These are phyloP conservation scores for Orthosia incerta DNA, from an alignment of 2,888 invertebrate species.

Conservation along the genomic window DNA sequence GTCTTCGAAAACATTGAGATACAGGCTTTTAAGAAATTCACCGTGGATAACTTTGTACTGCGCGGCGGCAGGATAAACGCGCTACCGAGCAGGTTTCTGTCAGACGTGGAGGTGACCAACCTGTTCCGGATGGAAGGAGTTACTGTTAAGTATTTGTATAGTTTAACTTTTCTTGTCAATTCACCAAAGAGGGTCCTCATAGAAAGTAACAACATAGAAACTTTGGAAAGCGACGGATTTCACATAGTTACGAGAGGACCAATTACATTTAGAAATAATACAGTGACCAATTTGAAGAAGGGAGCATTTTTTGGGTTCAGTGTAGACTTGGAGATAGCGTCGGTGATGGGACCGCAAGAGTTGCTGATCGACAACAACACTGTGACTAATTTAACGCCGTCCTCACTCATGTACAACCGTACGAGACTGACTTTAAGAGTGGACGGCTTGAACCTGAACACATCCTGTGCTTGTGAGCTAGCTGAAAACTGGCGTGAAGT, in stretches of 20 bases:
- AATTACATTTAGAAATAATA: constrained; percentile 93
- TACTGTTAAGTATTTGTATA: constrained; percentile 91
- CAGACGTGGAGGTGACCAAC: constrained; percentile 93
- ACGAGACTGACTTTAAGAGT: constrained; percentile 90
- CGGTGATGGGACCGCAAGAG: constrained; percentile 86
- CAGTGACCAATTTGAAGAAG: constrained; percentile 89
- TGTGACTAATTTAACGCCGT: constrained; percentile 89
- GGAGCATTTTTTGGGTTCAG: constrained; percentile 92
- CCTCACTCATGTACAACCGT: constrained; percentile 91
- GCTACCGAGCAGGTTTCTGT: constrained; percentile 93
- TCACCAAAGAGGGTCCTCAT: constrained; percentile 92
- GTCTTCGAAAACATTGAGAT: constrained; percentile 92
- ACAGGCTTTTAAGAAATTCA: constrained; percentile 95
- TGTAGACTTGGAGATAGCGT: constrained; percentile 86
- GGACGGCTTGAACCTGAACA: constrained; percentile 91
- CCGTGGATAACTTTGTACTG: constrained; percentile 92
- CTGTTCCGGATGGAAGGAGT: constrained; percentile 93
- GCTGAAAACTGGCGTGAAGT: constrained; percentile 83
- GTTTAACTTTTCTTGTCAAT: constrained; percentile 93
- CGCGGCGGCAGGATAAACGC: constrained; percentile 91
- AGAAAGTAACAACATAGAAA: constrained; percentile 90
- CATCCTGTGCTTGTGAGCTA: constrained; percentile 91
- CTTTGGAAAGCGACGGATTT: constrained; percentile 93
- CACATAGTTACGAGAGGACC: constrained; percentile 91
- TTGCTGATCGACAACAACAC: constrained; percentile 92